phyloP scores from a whole-genome alignment of 2,797 vertebrate genomes.

The Carduelis carduelis region DNA sequence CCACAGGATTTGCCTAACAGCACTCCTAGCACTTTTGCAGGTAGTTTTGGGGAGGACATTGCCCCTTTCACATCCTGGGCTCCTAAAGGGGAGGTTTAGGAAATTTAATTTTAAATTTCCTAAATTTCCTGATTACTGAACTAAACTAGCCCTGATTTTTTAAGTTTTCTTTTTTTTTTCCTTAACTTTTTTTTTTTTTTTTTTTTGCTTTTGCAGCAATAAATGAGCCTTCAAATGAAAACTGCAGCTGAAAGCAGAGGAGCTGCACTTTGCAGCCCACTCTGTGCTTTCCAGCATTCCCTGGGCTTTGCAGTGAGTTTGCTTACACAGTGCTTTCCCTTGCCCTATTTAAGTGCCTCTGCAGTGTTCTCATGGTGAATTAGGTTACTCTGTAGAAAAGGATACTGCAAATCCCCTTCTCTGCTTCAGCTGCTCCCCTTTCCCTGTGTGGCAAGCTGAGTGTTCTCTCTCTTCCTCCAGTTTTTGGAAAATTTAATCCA shows the following conservation, averaged over 20 bases:
- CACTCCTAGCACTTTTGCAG: not conserved
- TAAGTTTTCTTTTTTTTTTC: not conserved
- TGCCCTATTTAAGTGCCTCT: slow-evolving; percentile 48
- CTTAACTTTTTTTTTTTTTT: too few species aligned
- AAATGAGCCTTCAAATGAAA: not conserved
- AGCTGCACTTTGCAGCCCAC: not conserved
- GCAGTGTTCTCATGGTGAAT: slow-evolving; percentile 17
- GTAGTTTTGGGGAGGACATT: not conserved
- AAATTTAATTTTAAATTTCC: not conserved
- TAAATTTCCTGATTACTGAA: not conserved
- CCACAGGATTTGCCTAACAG: not conserved
- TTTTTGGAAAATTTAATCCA: not conserved
- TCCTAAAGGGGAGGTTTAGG: not conserved
- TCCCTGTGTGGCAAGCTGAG: not conserved
- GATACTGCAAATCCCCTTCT: not conserved
- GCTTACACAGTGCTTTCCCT: slow-evolving; percentile 37
- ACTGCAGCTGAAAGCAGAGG: not conserved
- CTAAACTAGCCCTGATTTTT: not conserved
- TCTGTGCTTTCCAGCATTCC: not conserved
- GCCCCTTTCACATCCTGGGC: not conserved
- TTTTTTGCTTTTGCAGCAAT: not conserved
- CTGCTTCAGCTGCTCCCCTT: not conserved
- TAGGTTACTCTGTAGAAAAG: slow-evolving; percentile 11
- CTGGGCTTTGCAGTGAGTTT: slow-evolving; percentile 17
- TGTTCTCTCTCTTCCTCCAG: not conserved